Percentiles rank a stretch among this genome's conserved stretches.
These are phyloP conservation scores for Paedocypris sp. DNA, from an alignment of 2,113 vertebrate genomes.

Conservation along the genomic window DNA sequence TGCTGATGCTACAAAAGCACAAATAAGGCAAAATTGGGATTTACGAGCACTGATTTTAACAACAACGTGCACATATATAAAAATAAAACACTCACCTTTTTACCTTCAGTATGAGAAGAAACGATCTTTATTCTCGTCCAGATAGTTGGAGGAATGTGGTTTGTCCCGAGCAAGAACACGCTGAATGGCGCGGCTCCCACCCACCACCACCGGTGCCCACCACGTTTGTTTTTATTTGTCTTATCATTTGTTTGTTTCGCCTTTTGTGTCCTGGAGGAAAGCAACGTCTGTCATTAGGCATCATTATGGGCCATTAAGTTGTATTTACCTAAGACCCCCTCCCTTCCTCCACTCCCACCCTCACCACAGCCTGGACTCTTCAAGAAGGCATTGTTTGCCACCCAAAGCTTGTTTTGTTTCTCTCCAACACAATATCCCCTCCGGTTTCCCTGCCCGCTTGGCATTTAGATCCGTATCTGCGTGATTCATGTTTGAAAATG, in stretches of 20 bases:
- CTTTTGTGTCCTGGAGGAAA: slow-evolving; percentile 54
- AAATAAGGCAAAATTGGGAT: too few species aligned
- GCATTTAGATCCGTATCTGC: not conserved
- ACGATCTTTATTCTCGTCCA: too few species aligned
- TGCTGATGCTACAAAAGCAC: too few species aligned
- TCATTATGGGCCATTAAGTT: slow-evolving; percentile 66
- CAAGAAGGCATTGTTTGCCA: slow-evolving; percentile 45
- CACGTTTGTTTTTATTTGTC: slow-evolving; percentile 47
- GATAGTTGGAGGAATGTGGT: not conserved
- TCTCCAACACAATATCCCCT: slow-evolving; percentile 33
- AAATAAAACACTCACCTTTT: too few species aligned
- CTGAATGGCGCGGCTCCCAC: not conserved
- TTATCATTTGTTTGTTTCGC: slow-evolving; percentile 57
- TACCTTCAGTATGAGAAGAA: too few species aligned
- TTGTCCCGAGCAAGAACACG: not conserved
- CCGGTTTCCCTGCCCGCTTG: slow-evolving; percentile 9
- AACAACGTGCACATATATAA: too few species aligned
- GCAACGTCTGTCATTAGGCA: slow-evolving; percentile 61
- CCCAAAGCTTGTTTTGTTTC: slow-evolving; percentile 28
- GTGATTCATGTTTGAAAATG: not conserved
- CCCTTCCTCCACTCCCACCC: slow-evolving; percentile 52
- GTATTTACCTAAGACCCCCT: slow-evolving; percentile 64
- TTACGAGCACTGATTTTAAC: too few species aligned
- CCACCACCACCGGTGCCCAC: slow-evolving; percentile 18
- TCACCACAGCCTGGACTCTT: slow-evolving; percentile 33